Evolutionary conservation across 1,140 invertebrate species (phyloP).

Genomic region (Microvelia longipes): DNA sequence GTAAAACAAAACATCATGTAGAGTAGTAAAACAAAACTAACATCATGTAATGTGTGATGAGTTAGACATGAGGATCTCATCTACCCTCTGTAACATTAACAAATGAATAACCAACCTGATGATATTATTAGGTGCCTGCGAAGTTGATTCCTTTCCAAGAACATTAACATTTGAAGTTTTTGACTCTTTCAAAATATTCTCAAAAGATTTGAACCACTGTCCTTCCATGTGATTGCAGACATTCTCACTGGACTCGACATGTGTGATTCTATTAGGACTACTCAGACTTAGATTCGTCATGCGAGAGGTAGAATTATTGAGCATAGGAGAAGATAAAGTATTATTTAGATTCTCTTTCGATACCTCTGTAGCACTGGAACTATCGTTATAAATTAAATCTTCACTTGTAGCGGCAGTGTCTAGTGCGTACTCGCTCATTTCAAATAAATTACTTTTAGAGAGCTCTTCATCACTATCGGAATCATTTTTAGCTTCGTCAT

Average conservation of each 20-base stretch:
- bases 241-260: not conserved
- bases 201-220: constrained; percentile 25
- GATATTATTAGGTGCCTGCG: constrained; percentile 35
- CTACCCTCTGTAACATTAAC: too few relatives aligned
- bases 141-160: constrained; percentile 31
- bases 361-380: not conserved
- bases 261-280: not conserved
- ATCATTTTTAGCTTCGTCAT: not conserved
- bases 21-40: too few relatives aligned
- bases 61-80: too few relatives aligned
- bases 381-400: not conserved
- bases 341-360: not conserved
- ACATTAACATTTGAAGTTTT: constrained; percentile 50
- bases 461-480: not conserved
- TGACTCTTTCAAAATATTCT: constrained; percentile 45
- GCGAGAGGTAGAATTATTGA: not conserved
- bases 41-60: too few relatives aligned
- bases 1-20: too few relatives aligned
- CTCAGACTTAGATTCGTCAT: not conserved
- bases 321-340: not conserved
- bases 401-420: not conserved
- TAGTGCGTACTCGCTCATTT: not conserved
- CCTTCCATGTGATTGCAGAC: not conserved
- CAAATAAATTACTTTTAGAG: not conserved
- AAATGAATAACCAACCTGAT: too few relatives aligned